Percentiles rank a stretch among this genome's conserved stretches.
These are phyloP conservation scores for Dipodomys ordii DNA, from an alignment of 2,113 vertebrate species.

Conservation along the genomic window DNA sequence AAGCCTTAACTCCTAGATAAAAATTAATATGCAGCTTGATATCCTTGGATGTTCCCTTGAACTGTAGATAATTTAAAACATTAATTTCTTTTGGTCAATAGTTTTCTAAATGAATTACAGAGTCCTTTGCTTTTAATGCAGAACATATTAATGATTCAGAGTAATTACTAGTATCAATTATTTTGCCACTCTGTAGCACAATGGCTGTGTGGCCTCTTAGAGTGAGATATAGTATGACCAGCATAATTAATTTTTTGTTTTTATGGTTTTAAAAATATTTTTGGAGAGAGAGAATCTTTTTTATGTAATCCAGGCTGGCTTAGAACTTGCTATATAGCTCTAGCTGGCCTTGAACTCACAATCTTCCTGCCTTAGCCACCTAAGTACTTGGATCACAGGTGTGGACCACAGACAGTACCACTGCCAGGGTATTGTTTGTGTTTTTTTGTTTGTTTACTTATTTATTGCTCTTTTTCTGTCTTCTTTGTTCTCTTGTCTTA, in stretches of 20 bases:
- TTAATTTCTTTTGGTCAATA: conserved; percentile 32
- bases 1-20: not conserved
- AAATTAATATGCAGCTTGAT: conserved; percentile 46
- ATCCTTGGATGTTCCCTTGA: conserved; percentile 31
- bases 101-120: conserved; percentile 24
- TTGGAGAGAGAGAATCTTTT: not conserved
- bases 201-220: not conserved
- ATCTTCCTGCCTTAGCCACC: not conserved
- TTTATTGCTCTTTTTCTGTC: not conserved
- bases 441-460: not conserved
- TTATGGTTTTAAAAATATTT: not conserved
- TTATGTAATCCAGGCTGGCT: not conserved
- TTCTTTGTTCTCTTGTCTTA: conserved; percentile 15
- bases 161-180: conserved; percentile 2
- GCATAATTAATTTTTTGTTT: too few relatives aligned
- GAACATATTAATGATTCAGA: not conserved
- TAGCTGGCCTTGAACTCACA: not conserved
- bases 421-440: not conserved
- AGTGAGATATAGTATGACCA: not conserved
- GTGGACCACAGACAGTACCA: not conserved
- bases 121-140: not conserved
- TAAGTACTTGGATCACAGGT: not conserved
- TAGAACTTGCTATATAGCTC: too few relatives aligned
- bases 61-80: conserved; percentile 41
- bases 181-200: not conserved